A percentile compares a stretch with the other conserved stretches of the same genome.
Evolutionary conservation across 2,113 vertebrate genomes (phyloP).

Genomic region (Triplophysa tibetana): DNA sequence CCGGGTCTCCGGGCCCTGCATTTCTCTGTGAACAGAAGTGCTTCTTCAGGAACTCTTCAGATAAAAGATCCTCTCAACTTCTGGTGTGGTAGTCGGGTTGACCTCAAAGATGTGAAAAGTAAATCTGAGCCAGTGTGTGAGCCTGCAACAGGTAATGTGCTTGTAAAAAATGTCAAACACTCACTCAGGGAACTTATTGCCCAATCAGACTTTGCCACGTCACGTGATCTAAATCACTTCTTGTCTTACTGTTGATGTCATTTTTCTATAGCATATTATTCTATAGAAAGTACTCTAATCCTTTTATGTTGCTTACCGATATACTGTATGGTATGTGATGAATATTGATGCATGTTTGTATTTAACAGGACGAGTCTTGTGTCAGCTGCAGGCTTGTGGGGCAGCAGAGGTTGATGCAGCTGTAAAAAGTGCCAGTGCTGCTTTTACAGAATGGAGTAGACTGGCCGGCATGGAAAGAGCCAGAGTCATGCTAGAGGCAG

Average conservation of each 20-base stretch:
- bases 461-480: conserved; percentile 92
- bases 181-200: not conserved
- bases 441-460: conserved; percentile 85
- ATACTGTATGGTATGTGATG: too few species aligned
- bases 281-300: not conserved
- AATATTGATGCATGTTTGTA: not conserved
- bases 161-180: not conserved
- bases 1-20: conserved; percentile 38
- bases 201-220: conserved; percentile 19
- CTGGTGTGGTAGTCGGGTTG: conserved; percentile 78
- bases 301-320: not conserved
- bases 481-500: conserved; percentile 86
- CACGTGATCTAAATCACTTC: not conserved
- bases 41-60: conserved; percentile 73
- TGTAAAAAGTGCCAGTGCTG: conserved; percentile 79
- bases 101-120: conserved; percentile 66
- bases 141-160: conserved; percentile 84
- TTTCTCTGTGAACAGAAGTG: conserved; percentile 63
- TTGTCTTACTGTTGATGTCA: not conserved
- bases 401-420: conserved; percentile 83
- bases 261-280: not conserved
- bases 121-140: conserved; percentile 80
- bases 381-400: conserved; percentile 82
- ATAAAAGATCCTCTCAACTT: conserved; percentile 83
- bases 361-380: conserved; percentile 82